A percentile compares a stretch with the other conserved stretches of the same genome.
These are phyloP conservation scores for Pteruthius melanotis DNA, from an alignment of 2,113 vertebrate species.

Conservation along the genomic window DNA sequence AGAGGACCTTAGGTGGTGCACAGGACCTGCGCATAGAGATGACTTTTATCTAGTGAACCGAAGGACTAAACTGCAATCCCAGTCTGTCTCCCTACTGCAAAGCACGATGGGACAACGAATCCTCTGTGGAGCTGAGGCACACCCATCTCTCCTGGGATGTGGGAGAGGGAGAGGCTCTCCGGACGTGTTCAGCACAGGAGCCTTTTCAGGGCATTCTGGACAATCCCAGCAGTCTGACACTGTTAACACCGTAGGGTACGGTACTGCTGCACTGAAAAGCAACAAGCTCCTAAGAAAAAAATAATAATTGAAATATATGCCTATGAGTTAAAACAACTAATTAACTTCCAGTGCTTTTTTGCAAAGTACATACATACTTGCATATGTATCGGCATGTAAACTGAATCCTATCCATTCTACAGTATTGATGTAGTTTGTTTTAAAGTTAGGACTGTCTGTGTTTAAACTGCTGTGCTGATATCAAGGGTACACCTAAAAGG, in stretches of 20 bases:
- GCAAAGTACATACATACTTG: slow-evolving; percentile 3
- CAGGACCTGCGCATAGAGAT: not conserved
- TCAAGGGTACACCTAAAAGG: slow-evolving; percentile 24
- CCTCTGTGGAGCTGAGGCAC: not conserved
- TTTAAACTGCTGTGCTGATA: slow-evolving; percentile 15
- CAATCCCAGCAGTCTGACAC: not conserved
- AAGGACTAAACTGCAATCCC: not conserved
- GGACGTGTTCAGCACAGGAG: not conserved
- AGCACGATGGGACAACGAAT: not conserved
- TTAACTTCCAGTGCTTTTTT: slow-evolving; percentile 31
- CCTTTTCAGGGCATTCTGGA: not conserved
- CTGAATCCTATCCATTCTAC: not conserved
- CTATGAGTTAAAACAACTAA: not conserved
- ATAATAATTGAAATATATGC: not conserved
- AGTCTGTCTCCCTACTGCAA: not conserved
- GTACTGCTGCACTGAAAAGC: slow-evolving; percentile 7
- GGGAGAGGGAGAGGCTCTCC: not conserved
- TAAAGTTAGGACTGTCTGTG: slow-evolving; percentile 26
- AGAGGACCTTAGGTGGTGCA: not conserved
- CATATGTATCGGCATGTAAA: slow-evolving; percentile 7
- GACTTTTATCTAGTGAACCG: not conserved
- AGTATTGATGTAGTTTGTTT: slow-evolving; percentile 42
- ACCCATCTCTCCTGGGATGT: not conserved
- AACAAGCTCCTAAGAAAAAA: not conserved
- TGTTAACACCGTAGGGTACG: not conserved